Evolutionary conservation across 2,113 vertebrate species (phyloP).

Genomic region (Planiliza haematocheilus): DNA sequence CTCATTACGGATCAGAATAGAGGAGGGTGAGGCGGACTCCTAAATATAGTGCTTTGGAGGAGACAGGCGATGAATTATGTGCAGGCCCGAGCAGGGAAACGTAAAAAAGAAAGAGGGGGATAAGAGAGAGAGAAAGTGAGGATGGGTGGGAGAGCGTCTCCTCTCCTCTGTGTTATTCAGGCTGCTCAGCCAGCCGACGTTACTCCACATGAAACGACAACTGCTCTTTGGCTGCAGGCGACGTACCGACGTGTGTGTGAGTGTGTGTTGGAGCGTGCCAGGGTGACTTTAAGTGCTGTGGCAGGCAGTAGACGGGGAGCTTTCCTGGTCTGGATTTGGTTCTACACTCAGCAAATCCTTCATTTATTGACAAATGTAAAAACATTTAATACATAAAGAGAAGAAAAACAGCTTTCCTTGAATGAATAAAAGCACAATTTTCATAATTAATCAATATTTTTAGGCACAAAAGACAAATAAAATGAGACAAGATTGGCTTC

Average conservation of each 20-base stretch:
- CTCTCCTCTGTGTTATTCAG: constrained; percentile 55
- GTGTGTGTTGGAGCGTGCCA: neutral
- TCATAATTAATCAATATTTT: too few relatives aligned
- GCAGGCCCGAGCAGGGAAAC: constrained; percentile 11
- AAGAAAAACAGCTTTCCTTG: too few relatives aligned
- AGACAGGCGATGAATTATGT: constrained; percentile 40
- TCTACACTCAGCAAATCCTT: neutral
- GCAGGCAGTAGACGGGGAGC: constrained; percentile 12
- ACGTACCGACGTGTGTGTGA: neutral
- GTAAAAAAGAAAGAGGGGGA: neutral
- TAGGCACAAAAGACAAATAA: too few relatives aligned
- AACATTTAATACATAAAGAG: neutral
- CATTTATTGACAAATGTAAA: too few relatives aligned
- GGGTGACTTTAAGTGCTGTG: constrained; percentile 44
- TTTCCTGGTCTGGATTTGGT: constrained; percentile 1
- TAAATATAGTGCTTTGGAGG: constrained; percentile 72
- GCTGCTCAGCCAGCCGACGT: constrained; percentile 50
- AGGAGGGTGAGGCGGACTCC: constrained; percentile 35
- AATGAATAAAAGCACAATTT: too few relatives aligned
- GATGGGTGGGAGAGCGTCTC: constrained; percentile 20
- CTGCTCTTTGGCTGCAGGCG: constrained; percentile 31
- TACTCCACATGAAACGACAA: constrained; percentile 11
- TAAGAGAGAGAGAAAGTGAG: neutral
- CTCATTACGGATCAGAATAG: constrained; percentile 54
- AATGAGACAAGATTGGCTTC: too few relatives aligned